phyloP scores from a whole-genome alignment of 2,113 vertebrate genomes.

The Phyllostomus discolor region DNA sequence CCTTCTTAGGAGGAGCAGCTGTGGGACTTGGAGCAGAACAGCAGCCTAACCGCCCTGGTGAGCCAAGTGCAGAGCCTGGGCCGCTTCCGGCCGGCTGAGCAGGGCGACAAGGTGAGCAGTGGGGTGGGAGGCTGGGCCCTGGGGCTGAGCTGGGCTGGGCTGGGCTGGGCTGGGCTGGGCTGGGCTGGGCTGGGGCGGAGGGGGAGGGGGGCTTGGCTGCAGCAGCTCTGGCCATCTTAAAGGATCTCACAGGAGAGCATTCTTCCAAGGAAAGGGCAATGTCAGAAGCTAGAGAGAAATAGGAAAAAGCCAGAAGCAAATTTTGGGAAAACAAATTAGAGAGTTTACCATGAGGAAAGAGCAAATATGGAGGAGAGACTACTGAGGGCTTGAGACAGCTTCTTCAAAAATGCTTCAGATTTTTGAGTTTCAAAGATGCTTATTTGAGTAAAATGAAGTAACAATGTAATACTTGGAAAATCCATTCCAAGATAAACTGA shows the following conservation, averaged over 20 bases:
- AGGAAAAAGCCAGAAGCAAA: not conserved
- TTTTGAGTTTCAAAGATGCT: not conserved
- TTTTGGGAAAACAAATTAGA: not conserved
- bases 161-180: too few relatives aligned
- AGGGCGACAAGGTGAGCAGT: conserved; percentile 77
- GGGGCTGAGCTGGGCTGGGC: too few relatives aligned
- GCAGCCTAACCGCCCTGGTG: conserved; percentile 69
- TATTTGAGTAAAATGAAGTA: not conserved
- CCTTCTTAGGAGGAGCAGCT: conserved; percentile 78
- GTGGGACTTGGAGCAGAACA: conserved; percentile 67
- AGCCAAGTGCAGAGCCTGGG: conserved; percentile 77
- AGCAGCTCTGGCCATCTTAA: not conserved
- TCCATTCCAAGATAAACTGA: not conserved
- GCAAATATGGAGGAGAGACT: not conserved
- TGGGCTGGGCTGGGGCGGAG: too few relatives aligned
- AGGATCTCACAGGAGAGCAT: not conserved
- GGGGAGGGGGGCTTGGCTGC: not conserved
- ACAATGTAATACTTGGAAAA: not conserved
- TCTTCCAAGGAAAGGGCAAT: not conserved
- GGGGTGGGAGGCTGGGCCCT: accelerated
- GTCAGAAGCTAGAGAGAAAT: not conserved
- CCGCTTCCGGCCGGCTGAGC: not conserved
- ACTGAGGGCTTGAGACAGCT: not conserved
- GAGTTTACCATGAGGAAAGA: not conserved
- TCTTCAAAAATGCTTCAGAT: not conserved